Conservation (phyloP, 2,113 vertebrate species). For the Maylandia zebra region DNA sequence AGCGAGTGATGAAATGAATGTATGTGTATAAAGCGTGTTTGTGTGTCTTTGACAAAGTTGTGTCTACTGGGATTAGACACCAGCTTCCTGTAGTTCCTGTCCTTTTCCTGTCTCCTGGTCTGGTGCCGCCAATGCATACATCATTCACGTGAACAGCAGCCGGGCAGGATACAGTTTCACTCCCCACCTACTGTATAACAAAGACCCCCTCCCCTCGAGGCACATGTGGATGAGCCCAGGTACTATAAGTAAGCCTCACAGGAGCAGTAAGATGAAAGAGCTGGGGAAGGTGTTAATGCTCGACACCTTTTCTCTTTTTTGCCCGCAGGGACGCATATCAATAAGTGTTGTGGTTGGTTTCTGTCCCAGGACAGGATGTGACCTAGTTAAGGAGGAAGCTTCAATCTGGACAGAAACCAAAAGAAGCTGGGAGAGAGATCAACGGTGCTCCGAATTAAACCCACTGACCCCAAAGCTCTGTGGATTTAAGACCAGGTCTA, state of each 20-base stretch:
- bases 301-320: conserved; percentile 15
- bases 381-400: conserved; percentile 41
- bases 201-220: conserved; percentile 4
- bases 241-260: background rate
- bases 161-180: background rate
- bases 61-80: conserved; percentile 58
- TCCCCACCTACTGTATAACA: conserved; percentile 16
- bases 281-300: conserved; percentile 34
- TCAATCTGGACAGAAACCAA: conserved; percentile 39
- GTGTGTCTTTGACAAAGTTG: conserved; percentile 54
- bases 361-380: conserved; percentile 48
- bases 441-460: conserved; percentile 7
- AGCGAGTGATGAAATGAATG: background rate
- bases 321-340: conserved; percentile 20
- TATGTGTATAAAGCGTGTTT: background rate
- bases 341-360: conserved; percentile 13
- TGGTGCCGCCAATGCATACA: conserved; percentile 3
- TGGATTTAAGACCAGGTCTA: conserved; percentile 7
- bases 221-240: conserved; percentile 12
- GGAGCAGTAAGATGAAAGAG: conserved; percentile 1
- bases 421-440: conserved; percentile 4
- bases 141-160: conserved; percentile 17
- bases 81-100: conserved; percentile 50
- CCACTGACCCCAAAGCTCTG: background rate
- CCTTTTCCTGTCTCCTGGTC: conserved; percentile 55